These are phyloP conservation scores for Megatriorchis doriae DNA, from an alignment of 2,113 vertebrate genomes.

Conservation along the genomic window DNA sequence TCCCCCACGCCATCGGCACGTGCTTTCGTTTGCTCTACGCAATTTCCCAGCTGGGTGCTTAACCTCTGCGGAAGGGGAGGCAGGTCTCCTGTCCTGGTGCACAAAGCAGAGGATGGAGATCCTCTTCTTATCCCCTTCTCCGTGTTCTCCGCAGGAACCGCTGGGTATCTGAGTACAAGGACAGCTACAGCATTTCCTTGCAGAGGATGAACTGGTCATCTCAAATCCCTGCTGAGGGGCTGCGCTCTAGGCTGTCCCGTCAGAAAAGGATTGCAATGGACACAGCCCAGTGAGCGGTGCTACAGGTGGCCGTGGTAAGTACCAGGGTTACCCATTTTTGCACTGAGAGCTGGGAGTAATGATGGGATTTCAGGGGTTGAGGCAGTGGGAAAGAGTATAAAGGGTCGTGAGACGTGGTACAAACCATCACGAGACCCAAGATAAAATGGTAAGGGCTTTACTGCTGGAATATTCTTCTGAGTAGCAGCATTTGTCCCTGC, in stretches of 20 bases:
- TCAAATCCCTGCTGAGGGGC: not conserved
- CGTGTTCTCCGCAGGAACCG: not conserved
- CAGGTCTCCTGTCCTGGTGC: not conserved
- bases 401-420: accelerated
- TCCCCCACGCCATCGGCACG: accelerated
- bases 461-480: not conserved
- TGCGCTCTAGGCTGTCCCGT: not conserved
- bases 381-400: not conserved
- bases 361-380: not conserved
- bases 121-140: not conserved
- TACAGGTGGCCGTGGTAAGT: not conserved
- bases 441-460: not conserved
- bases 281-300: not conserved
- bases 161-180: slow-evolving; percentile 45
- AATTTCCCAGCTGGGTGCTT: not conserved
- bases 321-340: not conserved
- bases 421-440: not conserved
- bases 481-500: not conserved
- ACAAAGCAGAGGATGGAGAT: not conserved
- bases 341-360: not conserved
- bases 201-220: not conserved
- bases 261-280: not conserved
- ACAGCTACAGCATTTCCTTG: slow-evolving; percentile 32
- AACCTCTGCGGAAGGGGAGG: accelerated
- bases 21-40: accelerated